Evolutionary conservation across 64 coral and sea anemone genomes (phyloP).

Genomic region (Dendrophyllia cribrosa): DNA sequence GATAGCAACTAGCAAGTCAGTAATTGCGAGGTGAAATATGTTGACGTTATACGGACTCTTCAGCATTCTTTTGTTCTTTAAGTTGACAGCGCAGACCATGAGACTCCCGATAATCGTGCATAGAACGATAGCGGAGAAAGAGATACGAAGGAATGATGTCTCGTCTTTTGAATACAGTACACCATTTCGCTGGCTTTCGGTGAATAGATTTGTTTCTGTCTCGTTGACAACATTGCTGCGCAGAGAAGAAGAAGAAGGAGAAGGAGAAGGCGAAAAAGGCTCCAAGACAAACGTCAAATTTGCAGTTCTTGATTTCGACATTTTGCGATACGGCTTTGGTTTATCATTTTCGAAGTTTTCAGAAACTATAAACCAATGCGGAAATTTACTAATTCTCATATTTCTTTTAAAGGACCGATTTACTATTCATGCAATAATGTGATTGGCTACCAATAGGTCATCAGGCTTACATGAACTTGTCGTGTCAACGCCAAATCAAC

Average conservation of each 20-base stretch:
- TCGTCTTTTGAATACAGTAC: not conserved
- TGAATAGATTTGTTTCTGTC: not conserved
- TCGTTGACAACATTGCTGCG: not conserved
- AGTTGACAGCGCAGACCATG: constrained; percentile 61
- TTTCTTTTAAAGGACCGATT: constrained; percentile 4
- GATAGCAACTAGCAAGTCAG: constrained; percentile 52
- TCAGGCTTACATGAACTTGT: not conserved
- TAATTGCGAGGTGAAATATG: constrained; percentile 71
- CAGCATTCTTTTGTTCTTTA: constrained; percentile 61
- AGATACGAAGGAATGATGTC: not conserved
- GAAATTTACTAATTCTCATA: not conserved
- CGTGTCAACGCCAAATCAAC: not conserved
- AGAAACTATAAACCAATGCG: not conserved
- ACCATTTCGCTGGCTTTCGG: too few relatives aligned
- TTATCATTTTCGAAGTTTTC: not conserved
- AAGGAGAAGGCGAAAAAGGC: too few relatives aligned
- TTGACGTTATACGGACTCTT: constrained; percentile 64
- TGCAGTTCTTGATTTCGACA: not conserved
- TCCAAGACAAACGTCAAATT: not conserved
- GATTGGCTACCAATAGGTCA: not conserved
- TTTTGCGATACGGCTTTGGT: not conserved
- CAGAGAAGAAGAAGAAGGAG: not conserved
- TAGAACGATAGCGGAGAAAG: constrained; percentile 23
- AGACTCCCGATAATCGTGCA: constrained; percentile 50
- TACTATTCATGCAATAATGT: not conserved